Evolutionary conservation across 2,113 vertebrate genomes (phyloP), one percentile per base, ranked within the genome.

Genomic region (Hyperopisus bebe): DNA sequence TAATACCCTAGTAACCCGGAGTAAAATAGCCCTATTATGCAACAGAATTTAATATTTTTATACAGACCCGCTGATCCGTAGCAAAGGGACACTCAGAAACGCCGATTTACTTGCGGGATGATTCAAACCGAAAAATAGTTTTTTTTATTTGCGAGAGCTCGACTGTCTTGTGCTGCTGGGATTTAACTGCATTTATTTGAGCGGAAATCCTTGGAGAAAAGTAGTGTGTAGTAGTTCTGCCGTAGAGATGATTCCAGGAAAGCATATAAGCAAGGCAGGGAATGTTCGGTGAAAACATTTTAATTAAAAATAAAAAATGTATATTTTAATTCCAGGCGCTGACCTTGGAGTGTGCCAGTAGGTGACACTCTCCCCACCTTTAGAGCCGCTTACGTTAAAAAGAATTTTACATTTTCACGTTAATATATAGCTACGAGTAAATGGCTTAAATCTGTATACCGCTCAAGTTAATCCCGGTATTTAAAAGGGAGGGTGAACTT

Each of bases 351-450:
- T 42, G 70, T 47, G 17, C 88, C 88, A 82, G 88, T 89, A 89
- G 88, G 88, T 89, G 88, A 89, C 88, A 89, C 88, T 35, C 66
- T 89, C 35, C 27, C 70, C 88, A 89, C 88, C 70, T 51, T 88
- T 80, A 50, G 27, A 77, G 35, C 46, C 11, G 9, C 50, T 19
- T 46, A 88, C 27, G 17, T 89, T 42, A 66, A 47, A 55, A 55
- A 58, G 8, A 58, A 62, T 3, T 47, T 27, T 44, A 3, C 8
- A 44, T 19, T 27, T 46, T 46, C 4, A 47, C 55, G 62, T 70
- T 66, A 24, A 86, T 86, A 50, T 50, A 86, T n/a, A 24, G 74
- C 74, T 80, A 42, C 4, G 74, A 77, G n/a, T 39, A 77, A 31
- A 80, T 42, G 74, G 15, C 74, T 15, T 80, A 80, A 80, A 80